A percentile compares a stretch with the other conserved stretches of the same genome.
phyloP scores from a whole-genome alignment of 2,113 vertebrate genomes.

The Serilophus lunatus region DNA sequence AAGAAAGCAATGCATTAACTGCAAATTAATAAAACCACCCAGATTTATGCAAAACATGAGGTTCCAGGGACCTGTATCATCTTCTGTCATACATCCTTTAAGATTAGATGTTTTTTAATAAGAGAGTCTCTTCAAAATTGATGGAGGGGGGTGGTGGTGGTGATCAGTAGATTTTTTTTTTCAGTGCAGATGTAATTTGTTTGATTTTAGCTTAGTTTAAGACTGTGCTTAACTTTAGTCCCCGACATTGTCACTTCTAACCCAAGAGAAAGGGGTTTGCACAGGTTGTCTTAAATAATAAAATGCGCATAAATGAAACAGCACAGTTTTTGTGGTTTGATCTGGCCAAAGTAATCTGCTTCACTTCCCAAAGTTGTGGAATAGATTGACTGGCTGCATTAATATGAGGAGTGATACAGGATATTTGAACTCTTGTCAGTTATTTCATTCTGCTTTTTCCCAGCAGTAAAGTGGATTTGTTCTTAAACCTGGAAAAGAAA shows the following conservation, averaged over 20 bases:
- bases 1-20: not conserved
- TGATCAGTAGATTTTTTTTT: not conserved
- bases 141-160: accelerated
- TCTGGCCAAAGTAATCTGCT: constrained; percentile 9
- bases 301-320: not conserved
- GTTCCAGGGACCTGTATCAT: not conserved
- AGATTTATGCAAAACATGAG: not conserved
- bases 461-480: constrained; percentile 52
- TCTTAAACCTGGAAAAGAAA: constrained; percentile 49
- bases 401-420: not conserved
- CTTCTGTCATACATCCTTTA: not conserved
- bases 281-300: not conserved
- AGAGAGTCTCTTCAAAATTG: not conserved
- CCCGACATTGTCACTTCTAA: not conserved
- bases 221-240: not conserved
- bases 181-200: not conserved
- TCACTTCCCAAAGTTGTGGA: not conserved
- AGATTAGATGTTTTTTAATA: not conserved
- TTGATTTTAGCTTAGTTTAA: not conserved
- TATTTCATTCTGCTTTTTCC: constrained; percentile 51
- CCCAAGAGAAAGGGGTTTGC: not conserved
- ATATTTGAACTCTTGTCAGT: constrained; percentile 42
- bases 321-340: not conserved
- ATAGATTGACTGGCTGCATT: constrained; percentile 21
- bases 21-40: not conserved